Base-by-base conservation (phyloP, 1,140 invertebrate genomes). In the Drosophila kurseongensis region DNA sequence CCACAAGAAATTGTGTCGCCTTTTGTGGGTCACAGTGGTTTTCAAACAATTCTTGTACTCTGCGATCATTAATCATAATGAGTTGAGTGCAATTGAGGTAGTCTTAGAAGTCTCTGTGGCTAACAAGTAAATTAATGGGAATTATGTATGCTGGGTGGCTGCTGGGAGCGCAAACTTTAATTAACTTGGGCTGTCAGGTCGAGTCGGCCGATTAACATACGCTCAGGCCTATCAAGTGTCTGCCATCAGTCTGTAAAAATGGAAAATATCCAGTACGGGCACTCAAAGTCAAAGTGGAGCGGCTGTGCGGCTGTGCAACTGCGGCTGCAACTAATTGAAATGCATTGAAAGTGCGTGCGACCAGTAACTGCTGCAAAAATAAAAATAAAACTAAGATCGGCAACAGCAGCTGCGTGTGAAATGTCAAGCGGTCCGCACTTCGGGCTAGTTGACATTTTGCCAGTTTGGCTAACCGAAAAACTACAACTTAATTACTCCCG, bases 311-410 rank as follows among this genome's bases (percentile, higher is more conserved):
- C 29, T 32, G 23, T 23, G 23, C 23, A 23, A 23, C 23, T 23
- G 29, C 68, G 62, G 45, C 65, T 45, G 7, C 44, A 68, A 63
- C 82, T 86, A 86, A 86, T 86, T 86, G 82, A 86, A 86, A 86
- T 86, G 82, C 82, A 86, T 86, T 86, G 82, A 83, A 86, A 86
- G 82, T 86, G 82, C 82, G 82, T 86, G 83, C 59, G 78, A 86
- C 75, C 74, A 69, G 60, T 35, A 81, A 76, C 51, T 73, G 61
- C 74, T 68, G 50, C 79, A 48, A 48, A 29, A 29, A 48, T n/a
- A 2, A 48, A 14, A 48, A 23, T 13, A 47, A n/a, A 7, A 48
- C 13, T 27, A 3, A 48, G 3, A 48, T 13, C 35, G 55, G 44
- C 69, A 40, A 65, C 16, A 35, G 52, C 60, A 72, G 68, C 75